Evolutionary conservation across 1,140 invertebrate species (phyloP), one percentile per base, ranked within the genome.

Genomic region (Physella acuta): DNA sequence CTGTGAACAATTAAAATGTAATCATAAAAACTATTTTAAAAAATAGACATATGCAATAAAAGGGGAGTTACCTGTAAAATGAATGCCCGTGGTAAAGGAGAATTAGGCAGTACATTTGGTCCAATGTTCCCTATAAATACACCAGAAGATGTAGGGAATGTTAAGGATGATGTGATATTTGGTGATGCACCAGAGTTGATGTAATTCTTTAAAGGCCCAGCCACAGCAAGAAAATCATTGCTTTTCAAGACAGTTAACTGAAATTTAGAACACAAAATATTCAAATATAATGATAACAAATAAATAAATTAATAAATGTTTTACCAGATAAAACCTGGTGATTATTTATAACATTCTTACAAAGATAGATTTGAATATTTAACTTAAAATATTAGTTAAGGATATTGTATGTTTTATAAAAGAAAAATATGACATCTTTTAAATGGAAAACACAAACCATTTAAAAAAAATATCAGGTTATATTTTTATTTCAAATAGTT

Each of bases 171-270:
- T 34, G 34, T 28, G 33, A 56, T 37, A n/a, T 56, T 52, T 26
- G 31, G 51, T 17, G 36, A 37, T 16, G 17, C 33, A 5, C 30
- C 36, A 52, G 31, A 36, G 52, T 66, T 66, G 0, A 28, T n/a
- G 36, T 56, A 66, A 20, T 56, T 34, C 3, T 56, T 56, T 11
- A 37, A 30, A 3, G 52, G 30, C 3, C 39, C 52, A 36, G 37
- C 16, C 30, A 64, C 1, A n/a, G 51, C 52, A 33, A 53, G 33
- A 52, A 34, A 66, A 52, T 66, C 64, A 66, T 66, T 66, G 30
- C 55, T 66, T 26, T 39, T 55, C 24, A 66, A 8, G 1, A 66
- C 20, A 14, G 3, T 37, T 4, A 66, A 8, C 64, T 66, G 31
- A 63, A 63, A 63, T 36, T 37, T 3, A 39, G 33, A 60, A 36